phyloP scores from a whole-genome alignment of 92 coral and sea anemone genomes.

The Plumapathes pennacea region DNA sequence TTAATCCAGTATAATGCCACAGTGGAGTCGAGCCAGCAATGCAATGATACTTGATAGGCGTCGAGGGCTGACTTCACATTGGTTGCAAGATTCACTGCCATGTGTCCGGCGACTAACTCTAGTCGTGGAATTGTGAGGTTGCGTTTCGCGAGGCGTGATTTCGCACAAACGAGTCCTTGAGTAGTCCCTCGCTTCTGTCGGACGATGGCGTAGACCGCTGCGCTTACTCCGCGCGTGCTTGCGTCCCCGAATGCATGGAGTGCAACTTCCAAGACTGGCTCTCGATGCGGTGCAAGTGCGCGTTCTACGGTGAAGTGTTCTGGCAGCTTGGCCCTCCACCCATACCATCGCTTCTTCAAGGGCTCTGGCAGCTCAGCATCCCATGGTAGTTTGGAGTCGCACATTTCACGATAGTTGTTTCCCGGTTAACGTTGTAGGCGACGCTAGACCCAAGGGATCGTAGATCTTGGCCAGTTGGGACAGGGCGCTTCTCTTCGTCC shows the following conservation, averaged over 20 bases:
- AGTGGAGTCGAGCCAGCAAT: constrained; percentile 44
- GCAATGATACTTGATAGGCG: neutral
- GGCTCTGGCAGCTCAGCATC: constrained; percentile 13
- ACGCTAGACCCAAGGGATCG: constrained; percentile 23
- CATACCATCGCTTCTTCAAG: neutral
- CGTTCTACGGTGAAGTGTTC: constrained; percentile 1
- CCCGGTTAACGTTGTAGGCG: constrained; percentile 9
- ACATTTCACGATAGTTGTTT: constrained; percentile 37
- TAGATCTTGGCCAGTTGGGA: constrained; percentile 5
- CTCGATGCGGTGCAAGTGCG: constrained; percentile 3
- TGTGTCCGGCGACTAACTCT: constrained; percentile 16
- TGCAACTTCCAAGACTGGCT: neutral
- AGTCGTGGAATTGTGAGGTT: constrained; percentile 28
- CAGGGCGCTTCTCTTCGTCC: constrained; percentile 22
- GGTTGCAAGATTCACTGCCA: constrained; percentile 11
- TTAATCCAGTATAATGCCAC: constrained; percentile 35
- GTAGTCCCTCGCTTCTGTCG: constrained; percentile 11
- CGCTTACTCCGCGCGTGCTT: constrained; percentile 9
- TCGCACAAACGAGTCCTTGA: constrained; percentile 9
- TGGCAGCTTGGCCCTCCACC: constrained; percentile 25
- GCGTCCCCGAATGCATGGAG: constrained; percentile 19
- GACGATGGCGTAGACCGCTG: constrained; percentile 25
- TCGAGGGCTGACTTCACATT: constrained; percentile 7
- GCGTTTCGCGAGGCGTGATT: constrained; percentile 16
- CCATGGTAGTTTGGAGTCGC: constrained; percentile 30